phyloP scores from a whole-genome alignment of 2,888 invertebrate genomes.

The Heteromyza rotundicornis region DNA sequence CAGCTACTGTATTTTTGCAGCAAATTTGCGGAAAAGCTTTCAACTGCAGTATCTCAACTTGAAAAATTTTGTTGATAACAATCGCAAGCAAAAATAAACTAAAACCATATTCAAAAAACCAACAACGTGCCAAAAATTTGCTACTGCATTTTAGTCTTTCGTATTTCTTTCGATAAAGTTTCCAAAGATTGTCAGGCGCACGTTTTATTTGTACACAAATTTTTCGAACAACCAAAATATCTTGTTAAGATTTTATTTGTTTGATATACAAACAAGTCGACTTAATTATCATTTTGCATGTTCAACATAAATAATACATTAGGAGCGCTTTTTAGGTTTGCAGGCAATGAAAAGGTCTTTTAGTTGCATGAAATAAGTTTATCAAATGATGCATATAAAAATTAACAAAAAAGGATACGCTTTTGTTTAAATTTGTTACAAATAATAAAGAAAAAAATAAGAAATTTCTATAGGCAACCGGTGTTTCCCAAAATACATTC shows the following conservation, averaged over 20 bases:
- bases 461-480: too few relatives aligned
- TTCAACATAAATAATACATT: slow-evolving; percentile 39
- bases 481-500: too few relatives aligned
- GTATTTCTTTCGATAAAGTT: slow-evolving; percentile 16
- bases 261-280: slow-evolving; percentile 54
- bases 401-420: too few relatives aligned
- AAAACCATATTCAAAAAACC: slow-evolving; percentile 43
- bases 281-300: slow-evolving; percentile 57
- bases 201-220: slow-evolving; percentile 56
- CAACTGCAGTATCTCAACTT: slow-evolving; percentile 27
- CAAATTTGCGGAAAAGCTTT: slow-evolving; percentile 16
- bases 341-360: too few relatives aligned
- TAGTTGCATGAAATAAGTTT: too few relatives aligned
- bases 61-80: slow-evolving; percentile 41
- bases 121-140: slow-evolving; percentile 58
- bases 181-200: slow-evolving; percentile 45
- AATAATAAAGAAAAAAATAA: too few relatives aligned
- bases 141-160: slow-evolving; percentile 51
- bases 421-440: too few relatives aligned
- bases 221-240: slow-evolving; percentile 54
- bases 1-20: slow-evolving; percentile 52
- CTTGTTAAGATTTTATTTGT: slow-evolving; percentile 59
- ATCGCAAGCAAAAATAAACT: slow-evolving; percentile 38
- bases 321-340: slow-evolving; percentile 20
- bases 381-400: too few relatives aligned